Percentiles rank a stretch among this genome's conserved stretches.
phyloP scores from a whole-genome alignment of 1,140 invertebrate species.

The Drosophila punjabiensis region DNA sequence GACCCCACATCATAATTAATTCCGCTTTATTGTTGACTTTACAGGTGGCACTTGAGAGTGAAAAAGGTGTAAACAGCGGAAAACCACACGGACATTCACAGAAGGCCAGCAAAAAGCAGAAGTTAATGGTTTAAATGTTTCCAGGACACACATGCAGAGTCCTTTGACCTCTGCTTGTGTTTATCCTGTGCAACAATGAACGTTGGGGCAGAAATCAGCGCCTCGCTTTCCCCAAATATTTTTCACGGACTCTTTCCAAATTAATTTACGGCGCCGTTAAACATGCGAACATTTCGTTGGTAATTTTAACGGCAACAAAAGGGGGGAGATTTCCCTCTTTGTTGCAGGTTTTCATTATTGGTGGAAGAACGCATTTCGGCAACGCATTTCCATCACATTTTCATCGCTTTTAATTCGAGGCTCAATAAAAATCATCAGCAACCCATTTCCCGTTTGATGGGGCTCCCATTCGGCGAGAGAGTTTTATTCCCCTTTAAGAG shows the following conservation, averaged over 20 bases:
- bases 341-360: constrained; percentile 26
- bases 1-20: constrained; percentile 54
- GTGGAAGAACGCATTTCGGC: constrained; percentile 12
- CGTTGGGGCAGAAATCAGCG: constrained; percentile 12
- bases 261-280: constrained; percentile 49
- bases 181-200: constrained; percentile 7
- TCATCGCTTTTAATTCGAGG: constrained; percentile 26
- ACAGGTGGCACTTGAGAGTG: constrained; percentile 4
- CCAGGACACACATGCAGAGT: constrained; percentile 49
- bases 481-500: constrained; percentile 46
- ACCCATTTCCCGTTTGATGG: constrained; percentile 48
- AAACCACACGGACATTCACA: constrained; percentile 49
- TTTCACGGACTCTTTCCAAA: neutral
- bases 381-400: constrained; percentile 32
- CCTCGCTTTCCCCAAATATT: constrained; percentile 12
- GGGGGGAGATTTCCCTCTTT: constrained; percentile 5
- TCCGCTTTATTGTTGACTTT: constrained; percentile 23
- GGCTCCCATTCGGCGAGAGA: constrained; percentile 10
- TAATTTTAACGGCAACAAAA: constrained; percentile 27
- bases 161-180: constrained; percentile 21
- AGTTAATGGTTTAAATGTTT: constrained; percentile 70
- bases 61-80: constrained; percentile 46
- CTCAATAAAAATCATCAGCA: constrained; percentile 48
- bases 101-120: constrained; percentile 45
- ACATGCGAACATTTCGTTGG: constrained; percentile 41